A percentile compares a stretch with the other conserved stretches of the same genome.
Evolutionary conservation across 2,797 vertebrate genomes (phyloP).

Genomic region (Artibeus lituratus): DNA sequence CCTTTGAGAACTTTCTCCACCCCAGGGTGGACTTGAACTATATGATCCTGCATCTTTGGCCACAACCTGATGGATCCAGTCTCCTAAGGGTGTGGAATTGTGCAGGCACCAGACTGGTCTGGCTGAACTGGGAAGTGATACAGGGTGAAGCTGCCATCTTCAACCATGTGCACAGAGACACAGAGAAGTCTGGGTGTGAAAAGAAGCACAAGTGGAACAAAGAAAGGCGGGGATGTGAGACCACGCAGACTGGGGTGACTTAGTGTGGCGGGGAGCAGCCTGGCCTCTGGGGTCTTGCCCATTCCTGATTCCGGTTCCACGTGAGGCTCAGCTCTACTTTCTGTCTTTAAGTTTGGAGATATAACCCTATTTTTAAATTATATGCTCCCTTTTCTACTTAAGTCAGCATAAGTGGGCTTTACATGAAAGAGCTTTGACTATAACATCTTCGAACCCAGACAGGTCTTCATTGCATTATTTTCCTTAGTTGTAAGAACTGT

Average conservation of each 20-base stretch:
- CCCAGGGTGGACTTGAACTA: not conserved
- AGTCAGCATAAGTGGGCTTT: not conserved
- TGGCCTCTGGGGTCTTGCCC: not conserved
- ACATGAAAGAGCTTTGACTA: not conserved
- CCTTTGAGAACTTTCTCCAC: not conserved
- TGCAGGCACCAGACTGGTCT: not conserved
- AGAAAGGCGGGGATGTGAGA: not conserved
- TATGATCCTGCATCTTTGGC: not conserved
- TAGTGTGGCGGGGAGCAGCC: too few species aligned
- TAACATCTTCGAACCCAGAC: not conserved
- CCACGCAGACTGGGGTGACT: not conserved
- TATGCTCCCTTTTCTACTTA: not conserved
- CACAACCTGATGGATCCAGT: not conserved
- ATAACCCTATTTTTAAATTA: not conserved
- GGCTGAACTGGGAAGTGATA: not conserved
- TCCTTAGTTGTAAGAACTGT: not conserved
- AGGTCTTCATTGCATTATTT: not conserved
- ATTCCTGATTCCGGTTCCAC: not conserved
- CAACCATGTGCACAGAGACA: rapidly evolving
- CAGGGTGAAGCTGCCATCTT: not conserved
- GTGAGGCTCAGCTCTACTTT: not conserved
- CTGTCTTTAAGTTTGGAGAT: not conserved
- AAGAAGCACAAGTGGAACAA: not conserved
- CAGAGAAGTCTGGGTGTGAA: not conserved
- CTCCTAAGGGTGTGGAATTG: not conserved